Percentiles rank a stretch among this genome's conserved stretches.
Evolutionary conservation across 1,140 invertebrate species (phyloP).

Genomic region (Hestina assimilis): DNA sequence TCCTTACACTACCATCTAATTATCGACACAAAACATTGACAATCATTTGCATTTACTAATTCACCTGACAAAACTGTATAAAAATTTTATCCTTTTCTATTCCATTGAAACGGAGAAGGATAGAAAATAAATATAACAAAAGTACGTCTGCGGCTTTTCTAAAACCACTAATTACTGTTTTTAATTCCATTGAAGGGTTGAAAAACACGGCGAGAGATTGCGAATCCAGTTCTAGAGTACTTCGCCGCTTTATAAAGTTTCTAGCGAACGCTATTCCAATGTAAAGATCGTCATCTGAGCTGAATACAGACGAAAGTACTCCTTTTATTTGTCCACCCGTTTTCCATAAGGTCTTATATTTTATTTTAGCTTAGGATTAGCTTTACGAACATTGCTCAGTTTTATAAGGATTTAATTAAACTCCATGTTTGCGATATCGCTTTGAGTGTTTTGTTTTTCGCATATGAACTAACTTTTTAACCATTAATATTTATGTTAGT

Average conservation of each 20-base stretch:
- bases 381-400: conserved; percentile 8
- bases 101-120: neutral
- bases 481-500: no score
- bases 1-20: no score
- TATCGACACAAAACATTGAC: no score
- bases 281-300: conserved; percentile 21
- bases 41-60: no score
- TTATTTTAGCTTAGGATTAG: conserved; percentile 14
- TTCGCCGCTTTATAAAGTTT: conserved; percentile 20
- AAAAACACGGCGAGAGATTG: conserved; percentile 32
- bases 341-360: conserved; percentile 10
- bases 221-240: conserved; percentile 27
- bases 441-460: neutral
- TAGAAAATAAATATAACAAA: neutral
- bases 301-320: neutral
- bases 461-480: neutral
- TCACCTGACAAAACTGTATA: neutral
- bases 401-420: conserved; percentile 14
- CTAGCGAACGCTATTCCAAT: conserved; percentile 12
- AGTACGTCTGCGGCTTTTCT: conserved; percentile 25
- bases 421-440: neutral
- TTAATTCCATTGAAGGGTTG: conserved; percentile 40
- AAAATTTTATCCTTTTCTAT: neutral
- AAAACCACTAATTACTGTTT: conserved; percentile 42
- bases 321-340: conserved; percentile 8